Evolutionary conservation across 2,888 invertebrate species (phyloP), one percentile per base, ranked within the genome.

Genomic region (Agrotis exclamationis): DNA sequence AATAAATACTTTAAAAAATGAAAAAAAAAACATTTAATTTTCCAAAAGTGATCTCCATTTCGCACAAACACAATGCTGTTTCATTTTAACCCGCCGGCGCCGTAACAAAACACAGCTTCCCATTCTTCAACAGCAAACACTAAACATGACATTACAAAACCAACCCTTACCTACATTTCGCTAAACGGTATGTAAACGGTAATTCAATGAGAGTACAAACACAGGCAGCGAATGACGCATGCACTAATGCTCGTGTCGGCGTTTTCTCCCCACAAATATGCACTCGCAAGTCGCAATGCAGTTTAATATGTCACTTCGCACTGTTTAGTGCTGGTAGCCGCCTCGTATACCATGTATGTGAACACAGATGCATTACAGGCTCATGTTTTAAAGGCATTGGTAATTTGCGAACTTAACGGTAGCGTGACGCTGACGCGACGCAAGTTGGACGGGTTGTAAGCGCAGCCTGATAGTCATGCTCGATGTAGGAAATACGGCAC

Each of bases 231-330:
- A 86, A 87, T 89, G 88, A 89, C 87, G 82, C 81, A 82, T 80
- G 80, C 84, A 76, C 84, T 91, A 92, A 92, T 88, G 88, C 88
- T 76, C 70, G 68, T 84, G 85, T 82, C 81, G 79, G 63, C 74
- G 85, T 79, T 76, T 82, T 66, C 63, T 69, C 75, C 83, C 84
- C 87, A 85, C 90, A 90, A 91, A 90, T 89, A 90, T 89, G 87
- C 89, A 87, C 87, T 90, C 80, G 73, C 78, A 79, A 85, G 71
- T 91, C 90, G 90, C 91, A 93, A 87, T 91, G 92, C 91, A 90
- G 89, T 90, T 89, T 88, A n/a, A n/a, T n/a, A 82, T 87, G 87
- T 89, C 88, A 88, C 83, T 87, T 83, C 64, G 70, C 69, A 68
- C 82, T 85, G 84, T 85, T 89, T 84, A 84, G 80, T 76, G 63